A percentile compares a stretch with the other conserved stretches of the same genome.
Evolutionary conservation across 2,888 invertebrate species (phyloP).

Genomic region (Idaea dimidiata): DNA sequence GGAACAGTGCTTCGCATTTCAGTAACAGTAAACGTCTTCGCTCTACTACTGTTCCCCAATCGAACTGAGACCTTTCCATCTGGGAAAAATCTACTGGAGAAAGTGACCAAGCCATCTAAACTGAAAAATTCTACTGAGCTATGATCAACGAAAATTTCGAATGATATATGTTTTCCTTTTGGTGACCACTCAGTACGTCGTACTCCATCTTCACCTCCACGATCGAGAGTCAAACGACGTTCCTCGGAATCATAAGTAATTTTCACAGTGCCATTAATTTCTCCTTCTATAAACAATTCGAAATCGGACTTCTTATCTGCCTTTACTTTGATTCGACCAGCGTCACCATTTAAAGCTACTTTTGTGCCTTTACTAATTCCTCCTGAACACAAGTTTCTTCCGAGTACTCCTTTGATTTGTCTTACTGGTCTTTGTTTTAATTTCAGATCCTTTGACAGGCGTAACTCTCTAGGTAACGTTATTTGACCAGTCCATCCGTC

Average conservation of each 20-base stretch:
- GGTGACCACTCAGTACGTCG: constrained; percentile 57
- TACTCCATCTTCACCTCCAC: constrained; percentile 56
- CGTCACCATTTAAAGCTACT: constrained; percentile 40
- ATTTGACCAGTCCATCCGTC: constrained; percentile 67
- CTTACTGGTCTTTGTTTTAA: constrained; percentile 53
- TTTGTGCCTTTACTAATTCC: constrained; percentile 25
- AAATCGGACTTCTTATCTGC: constrained; percentile 35
- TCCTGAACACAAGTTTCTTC: constrained; percentile 35
- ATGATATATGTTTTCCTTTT: constrained; percentile 23
- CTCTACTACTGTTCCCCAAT: constrained; percentile 29
- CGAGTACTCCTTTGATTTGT: constrained; percentile 36
- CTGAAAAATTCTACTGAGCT: constrained; percentile 60
- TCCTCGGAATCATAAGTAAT: constrained; percentile 42
- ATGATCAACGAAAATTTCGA: constrained; percentile 51
- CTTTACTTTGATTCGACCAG: constrained; percentile 49
- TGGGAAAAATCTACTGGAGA: constrained; percentile 60
- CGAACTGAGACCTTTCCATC: constrained; percentile 33
- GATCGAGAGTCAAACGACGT: constrained; percentile 49
- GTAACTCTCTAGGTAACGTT: constrained; percentile 58
- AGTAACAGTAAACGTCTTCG: constrained; percentile 31
- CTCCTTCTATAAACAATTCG: constrained; percentile 43
- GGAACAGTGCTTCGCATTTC: constrained; percentile 40
- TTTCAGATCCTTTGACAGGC: constrained; percentile 37
- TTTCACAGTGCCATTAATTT: constrained; percentile 31
- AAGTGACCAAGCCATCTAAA: constrained; percentile 55